phyloP scores from a whole-genome alignment of 2,888 invertebrate genomes.

The Apodemia duryi region DNA sequence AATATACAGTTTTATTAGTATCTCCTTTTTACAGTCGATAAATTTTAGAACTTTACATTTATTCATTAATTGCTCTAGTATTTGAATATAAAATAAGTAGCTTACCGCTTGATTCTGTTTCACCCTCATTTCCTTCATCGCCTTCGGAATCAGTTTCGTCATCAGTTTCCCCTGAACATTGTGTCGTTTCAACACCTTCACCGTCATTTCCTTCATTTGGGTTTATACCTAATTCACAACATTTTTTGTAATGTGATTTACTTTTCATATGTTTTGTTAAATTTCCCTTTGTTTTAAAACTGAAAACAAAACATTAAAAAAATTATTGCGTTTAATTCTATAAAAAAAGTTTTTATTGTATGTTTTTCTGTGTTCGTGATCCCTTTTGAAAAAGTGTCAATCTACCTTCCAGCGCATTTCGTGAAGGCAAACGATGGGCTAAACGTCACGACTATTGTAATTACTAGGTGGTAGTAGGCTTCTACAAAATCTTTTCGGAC shows the following conservation, averaged over 20 bases:
- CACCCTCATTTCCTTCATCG: conserved; percentile 79
- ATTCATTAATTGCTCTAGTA: not conserved
- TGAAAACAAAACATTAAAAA: conserved; percentile 59
- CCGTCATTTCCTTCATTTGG: conserved; percentile 85
- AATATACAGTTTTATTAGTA: too few species aligned
- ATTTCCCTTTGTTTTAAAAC: conserved; percentile 99
- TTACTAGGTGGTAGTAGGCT: too few species aligned
- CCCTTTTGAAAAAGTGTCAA: too few species aligned
- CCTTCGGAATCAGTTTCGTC: conserved; percentile 83
- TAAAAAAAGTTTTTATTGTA: too few species aligned
- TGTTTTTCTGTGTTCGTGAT: too few species aligned
- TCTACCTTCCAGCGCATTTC: too few species aligned
- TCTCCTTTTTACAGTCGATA: not conserved
- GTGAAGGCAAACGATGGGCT: too few species aligned
- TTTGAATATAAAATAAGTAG: not conserved
- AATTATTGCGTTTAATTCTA: not conserved
- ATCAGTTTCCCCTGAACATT: conserved; percentile 81
- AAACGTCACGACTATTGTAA: too few species aligned
- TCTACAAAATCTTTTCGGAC: too few species aligned
- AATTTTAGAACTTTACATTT: not conserved
- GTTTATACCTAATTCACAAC: conserved; percentile 88
- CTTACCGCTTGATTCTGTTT: conserved; percentile 84
- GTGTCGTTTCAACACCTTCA: conserved; percentile 74
- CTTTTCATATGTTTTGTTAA: conserved; percentile 99
- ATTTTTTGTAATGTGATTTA: conserved; percentile 97